A percentile compares a stretch with the other conserved stretches of the same genome.
phyloP scores from a whole-genome alignment of 2,797 vertebrate genomes.

The Gymnothorax reevesii region DNA sequence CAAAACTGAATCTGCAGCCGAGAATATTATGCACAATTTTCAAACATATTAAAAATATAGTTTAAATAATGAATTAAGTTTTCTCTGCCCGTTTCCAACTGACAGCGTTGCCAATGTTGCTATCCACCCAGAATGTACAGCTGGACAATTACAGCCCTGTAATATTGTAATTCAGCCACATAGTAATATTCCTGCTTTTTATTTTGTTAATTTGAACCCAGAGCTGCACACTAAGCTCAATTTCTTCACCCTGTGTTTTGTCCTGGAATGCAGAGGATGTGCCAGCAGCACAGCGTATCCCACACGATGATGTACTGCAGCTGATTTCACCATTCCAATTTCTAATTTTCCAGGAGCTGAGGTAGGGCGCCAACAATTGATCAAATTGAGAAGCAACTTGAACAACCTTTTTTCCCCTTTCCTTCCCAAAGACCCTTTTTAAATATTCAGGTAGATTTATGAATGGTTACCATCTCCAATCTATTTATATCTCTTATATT shows the following conservation, averaged over 20 bases:
- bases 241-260: slow-evolving; percentile 21
- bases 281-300: slow-evolving; percentile 47
- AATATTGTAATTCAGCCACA: neutral
- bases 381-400: slow-evolving; percentile 75
- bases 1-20: neutral
- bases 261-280: slow-evolving; percentile 8
- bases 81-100: neutral
- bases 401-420: slow-evolving; percentile 53
- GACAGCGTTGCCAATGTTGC: neutral
- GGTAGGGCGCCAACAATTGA: slow-evolving; percentile 76
- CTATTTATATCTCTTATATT: slow-evolving; percentile 75
- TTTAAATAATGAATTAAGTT: neutral
- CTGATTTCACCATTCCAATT: slow-evolving; percentile 79
- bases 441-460: slow-evolving; percentile 82
- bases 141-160: neutral
- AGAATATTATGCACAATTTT: neutral
- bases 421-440: slow-evolving; percentile 72
- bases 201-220: slow-evolving; percentile 20
- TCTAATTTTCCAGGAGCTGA: slow-evolving; percentile 79
- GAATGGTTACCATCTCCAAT: slow-evolving; percentile 69
- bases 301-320: slow-evolving; percentile 75
- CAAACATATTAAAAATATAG: neutral
- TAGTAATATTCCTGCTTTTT: slow-evolving; percentile 23
- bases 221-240: slow-evolving; percentile 2
- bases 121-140: neutral